Evolutionary conservation across 2,888 invertebrate genomes (phyloP), one percentile per base, ranked within the genome.

Genomic region (Eueremaeus valkanovi): DNA sequence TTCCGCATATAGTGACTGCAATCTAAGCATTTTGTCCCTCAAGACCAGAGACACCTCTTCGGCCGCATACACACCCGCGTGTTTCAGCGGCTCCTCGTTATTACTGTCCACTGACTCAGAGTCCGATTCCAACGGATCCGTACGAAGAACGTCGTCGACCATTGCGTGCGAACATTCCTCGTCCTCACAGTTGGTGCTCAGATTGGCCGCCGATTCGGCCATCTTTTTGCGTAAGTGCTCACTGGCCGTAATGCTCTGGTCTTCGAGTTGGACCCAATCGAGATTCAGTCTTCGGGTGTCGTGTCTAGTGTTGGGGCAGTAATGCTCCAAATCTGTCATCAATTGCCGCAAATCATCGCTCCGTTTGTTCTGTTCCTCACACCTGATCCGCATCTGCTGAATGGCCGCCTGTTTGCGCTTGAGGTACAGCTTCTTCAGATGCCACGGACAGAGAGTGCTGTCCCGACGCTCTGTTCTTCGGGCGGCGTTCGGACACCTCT

Each of bases 11-110:
- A 93, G 86, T 0, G 89, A 87, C 82, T 94, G 93, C 0, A 95
- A 85, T 63, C 89, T 86, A 18, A 89, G 87, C 63, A 95, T 84
- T 79, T 91, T 90, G 74, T 89, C 89, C 80, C 90, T 87, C 0
- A 92, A 89, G 42, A 92, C 89, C 36, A 88, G 86, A 5, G 92
- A 89, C 0, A 92, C 91, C 83, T 95, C 95, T 81, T 95, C 93
- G 0, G 91, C 90, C 0, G 95, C 93, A 83, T 89, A 95, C 0
- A 93, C 90, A 16, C 92, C 92, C 0, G 94, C 93, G 82, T 91
- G 90, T 84, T 90, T 90, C 73, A 91, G 85, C 1, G 88, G 86
- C 84, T 92, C 91, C 80, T 90, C 91, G 79, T 89, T 87, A 78
- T 90, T 89, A 61, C 90, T 90, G 82, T 91, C 90, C 18, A 90